A percentile compares a stretch with the other conserved stretches of the same genome.
These are phyloP conservation scores for Maniola hyperantus DNA, from an alignment of 2,888 invertebrate genomes.

Conservation along the genomic window DNA sequence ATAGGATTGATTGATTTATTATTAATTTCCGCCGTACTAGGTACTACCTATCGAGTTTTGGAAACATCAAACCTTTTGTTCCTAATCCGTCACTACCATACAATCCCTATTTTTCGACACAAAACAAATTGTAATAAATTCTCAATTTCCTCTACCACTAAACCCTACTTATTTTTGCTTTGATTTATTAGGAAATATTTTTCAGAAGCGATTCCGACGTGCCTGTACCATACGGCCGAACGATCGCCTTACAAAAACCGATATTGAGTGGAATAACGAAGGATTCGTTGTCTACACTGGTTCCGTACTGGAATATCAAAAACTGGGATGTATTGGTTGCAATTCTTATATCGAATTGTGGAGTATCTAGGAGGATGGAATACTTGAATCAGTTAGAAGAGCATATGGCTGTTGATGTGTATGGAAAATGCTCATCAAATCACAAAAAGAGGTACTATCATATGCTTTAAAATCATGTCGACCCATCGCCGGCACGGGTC, in stretches of 20 bases:
- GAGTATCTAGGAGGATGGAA: slow-evolving; percentile 70
- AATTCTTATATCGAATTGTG: slow-evolving; percentile 84
- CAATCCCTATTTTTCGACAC: background rate
- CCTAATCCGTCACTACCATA: background rate
- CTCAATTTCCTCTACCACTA: slow-evolving; percentile 21
- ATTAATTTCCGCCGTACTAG: too few species aligned
- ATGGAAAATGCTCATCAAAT: slow-evolving; percentile 78
- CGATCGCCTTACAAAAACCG: slow-evolving; percentile 56
- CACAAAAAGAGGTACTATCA: slow-evolving; percentile 44
- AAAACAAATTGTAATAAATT: slow-evolving; percentile 21
- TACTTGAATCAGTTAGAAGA: slow-evolving; percentile 81
- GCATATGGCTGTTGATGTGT: slow-evolving; percentile 82
- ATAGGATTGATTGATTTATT: too few species aligned
- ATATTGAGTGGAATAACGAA: slow-evolving; percentile 32
- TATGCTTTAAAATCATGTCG: background rate
- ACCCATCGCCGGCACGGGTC: too few species aligned
- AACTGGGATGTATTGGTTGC: slow-evolving; percentile 71
- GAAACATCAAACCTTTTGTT: background rate
- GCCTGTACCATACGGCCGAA: slow-evolving; percentile 86
- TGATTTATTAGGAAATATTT: slow-evolving; percentile 38
- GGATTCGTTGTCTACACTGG: slow-evolving; percentile 44
- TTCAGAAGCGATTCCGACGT: slow-evolving; percentile 85
- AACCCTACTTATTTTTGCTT: slow-evolving; percentile 19
- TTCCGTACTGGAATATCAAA: slow-evolving; percentile 72
- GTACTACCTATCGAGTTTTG: background rate